A percentile compares a stretch with the other conserved stretches of the same genome.
Conservation (phyloP, 2,888 invertebrate species). For the Shargacucullia verbasci region DNA sequence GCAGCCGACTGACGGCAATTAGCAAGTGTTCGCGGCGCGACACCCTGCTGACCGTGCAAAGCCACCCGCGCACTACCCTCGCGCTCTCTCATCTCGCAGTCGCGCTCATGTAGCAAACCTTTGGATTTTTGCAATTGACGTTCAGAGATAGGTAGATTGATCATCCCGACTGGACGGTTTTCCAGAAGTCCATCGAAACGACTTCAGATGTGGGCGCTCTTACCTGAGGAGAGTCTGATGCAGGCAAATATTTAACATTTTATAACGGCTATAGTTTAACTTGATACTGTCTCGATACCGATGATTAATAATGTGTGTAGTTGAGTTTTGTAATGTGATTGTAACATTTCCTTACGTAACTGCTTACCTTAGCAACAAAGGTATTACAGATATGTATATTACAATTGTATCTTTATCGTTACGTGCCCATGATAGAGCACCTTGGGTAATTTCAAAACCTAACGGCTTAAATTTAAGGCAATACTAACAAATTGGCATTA, state of each 20-base stretch:
- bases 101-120: constrained; percentile 12
- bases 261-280: constrained; percentile 1
- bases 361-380: constrained; percentile 21
- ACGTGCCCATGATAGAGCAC: constrained; percentile 19
- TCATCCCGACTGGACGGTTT: constrained; percentile 12
- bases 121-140: constrained; percentile 53
- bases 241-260: constrained; percentile 26
- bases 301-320: constrained; percentile 25
- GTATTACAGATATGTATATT: constrained; percentile 33
- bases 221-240: constrained; percentile 27
- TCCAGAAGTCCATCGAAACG: constrained; percentile 16
- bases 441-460: constrained; percentile 16
- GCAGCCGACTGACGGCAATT: constrained; percentile 67
- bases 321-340: constrained; percentile 42
- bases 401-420: constrained; percentile 44
- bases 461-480: constrained; percentile 14
- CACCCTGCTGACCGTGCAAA: constrained; percentile 23
- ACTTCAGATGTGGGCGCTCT: constrained; percentile 24
- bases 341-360: constrained; percentile 48
- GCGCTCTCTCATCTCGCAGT: constrained; percentile 50
- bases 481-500: constrained; percentile 12
- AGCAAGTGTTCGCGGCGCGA: constrained; percentile 55
- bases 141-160: constrained; percentile 34
- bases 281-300: constrained; percentile 14
- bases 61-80: constrained; percentile 27